Conservation (phyloP, 2,113 vertebrate species). For the Sinosuthora webbiana region DNA sequence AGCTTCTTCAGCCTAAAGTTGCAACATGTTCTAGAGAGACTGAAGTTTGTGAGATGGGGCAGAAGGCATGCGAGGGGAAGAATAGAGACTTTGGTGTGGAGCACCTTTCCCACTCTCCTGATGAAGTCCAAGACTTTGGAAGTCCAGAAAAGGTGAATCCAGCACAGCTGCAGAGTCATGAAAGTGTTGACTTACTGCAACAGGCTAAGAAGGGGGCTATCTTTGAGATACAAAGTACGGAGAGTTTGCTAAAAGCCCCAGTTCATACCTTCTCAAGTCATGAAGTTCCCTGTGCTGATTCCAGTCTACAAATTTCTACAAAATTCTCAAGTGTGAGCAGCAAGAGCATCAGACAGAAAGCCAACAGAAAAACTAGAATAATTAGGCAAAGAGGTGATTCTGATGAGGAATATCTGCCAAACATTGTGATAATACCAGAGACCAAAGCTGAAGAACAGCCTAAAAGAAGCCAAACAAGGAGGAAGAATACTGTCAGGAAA, state of each 20-base stretch:
- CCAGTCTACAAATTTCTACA: neutral
- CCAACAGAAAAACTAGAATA: neutral
- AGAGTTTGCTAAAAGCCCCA: neutral
- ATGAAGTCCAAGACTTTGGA: neutral
- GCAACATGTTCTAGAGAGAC: neutral
- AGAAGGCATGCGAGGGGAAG: neutral
- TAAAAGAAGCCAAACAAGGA: neutral
- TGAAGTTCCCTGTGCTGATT: neutral
- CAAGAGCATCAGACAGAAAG: constrained; percentile 7
- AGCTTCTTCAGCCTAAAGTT: neutral
- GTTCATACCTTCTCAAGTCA: neutral
- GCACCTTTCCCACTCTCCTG: neutral
- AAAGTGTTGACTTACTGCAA: neutral
- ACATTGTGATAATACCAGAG: neutral
- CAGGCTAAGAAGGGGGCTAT: neutral
- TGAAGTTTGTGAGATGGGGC: neutral
- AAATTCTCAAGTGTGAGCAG: neutral
- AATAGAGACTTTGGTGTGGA: neutral
- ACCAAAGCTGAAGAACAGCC: neutral
- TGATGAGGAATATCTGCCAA: neutral
- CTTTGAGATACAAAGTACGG: neutral
- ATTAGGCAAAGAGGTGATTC: neutral
- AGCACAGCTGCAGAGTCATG: neutral
- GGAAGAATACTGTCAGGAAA: neutral
- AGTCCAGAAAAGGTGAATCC: neutral